Conservation (phyloP, 2,888 invertebrate genomes). For the Halocaridina rubra region DNA sequence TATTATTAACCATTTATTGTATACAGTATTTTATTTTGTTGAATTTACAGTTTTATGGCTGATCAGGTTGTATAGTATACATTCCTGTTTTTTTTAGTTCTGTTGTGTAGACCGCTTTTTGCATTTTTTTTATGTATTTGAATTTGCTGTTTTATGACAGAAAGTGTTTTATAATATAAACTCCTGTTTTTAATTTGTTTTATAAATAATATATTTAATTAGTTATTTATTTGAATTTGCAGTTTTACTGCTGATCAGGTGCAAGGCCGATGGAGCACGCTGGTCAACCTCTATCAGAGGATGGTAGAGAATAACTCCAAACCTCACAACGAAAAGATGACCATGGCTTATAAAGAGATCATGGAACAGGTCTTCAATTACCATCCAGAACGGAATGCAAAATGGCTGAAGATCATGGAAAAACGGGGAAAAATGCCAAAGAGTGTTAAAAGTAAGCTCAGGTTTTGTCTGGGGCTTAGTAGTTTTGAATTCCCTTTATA, state of each 20-base stretch:
- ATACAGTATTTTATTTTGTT: too few relatives aligned
- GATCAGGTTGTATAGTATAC: too few relatives aligned
- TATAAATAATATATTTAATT: background rate
- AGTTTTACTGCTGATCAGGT: slow-evolving; percentile 49
- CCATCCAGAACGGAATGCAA: slow-evolving; percentile 44
- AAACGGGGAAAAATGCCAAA: slow-evolving; percentile 42
- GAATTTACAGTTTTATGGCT: too few relatives aligned
- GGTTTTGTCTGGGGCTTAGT: too few relatives aligned
- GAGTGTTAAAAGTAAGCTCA: slow-evolving; percentile 13
- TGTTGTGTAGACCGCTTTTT: too few relatives aligned
- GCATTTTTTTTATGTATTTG: too few relatives aligned
- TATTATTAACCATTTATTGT: too few relatives aligned
- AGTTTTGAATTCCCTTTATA: too few relatives aligned
- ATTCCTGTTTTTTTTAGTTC: too few relatives aligned
- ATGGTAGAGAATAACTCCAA: slow-evolving; percentile 48
- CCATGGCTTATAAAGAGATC: slow-evolving; percentile 37
- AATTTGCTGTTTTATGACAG: too few relatives aligned
- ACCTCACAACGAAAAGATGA: slow-evolving; percentile 35
- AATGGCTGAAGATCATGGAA: slow-evolving; percentile 50
- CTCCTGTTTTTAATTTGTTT: background rate
- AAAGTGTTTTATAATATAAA: too few relatives aligned
- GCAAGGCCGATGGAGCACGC: slow-evolving; percentile 44
- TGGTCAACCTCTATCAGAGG: slow-evolving; percentile 39
- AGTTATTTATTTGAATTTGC: background rate
- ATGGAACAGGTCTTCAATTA: slow-evolving; percentile 40